Evolutionary conservation across 2,113 vertebrate genomes (phyloP).

Genomic region (Phaethornis superciliosus): DNA sequence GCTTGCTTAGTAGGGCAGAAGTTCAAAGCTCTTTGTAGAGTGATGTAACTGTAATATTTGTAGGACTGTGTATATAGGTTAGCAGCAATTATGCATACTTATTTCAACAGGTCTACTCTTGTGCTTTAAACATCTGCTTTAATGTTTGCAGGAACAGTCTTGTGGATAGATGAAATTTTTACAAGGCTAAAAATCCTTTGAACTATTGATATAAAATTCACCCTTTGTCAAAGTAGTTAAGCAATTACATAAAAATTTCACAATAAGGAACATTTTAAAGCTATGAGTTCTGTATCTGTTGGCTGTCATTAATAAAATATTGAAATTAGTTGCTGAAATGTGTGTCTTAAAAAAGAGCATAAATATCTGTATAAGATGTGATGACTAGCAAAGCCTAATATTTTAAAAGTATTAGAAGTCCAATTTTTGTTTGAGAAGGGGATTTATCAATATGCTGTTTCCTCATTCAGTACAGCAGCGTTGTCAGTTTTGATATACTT

Average conservation of each 20-base stretch:
- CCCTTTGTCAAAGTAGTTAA: conserved; percentile 6
- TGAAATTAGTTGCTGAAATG: conserved; percentile 36
- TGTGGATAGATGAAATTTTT: conserved; percentile 41
- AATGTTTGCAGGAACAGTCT: conserved; percentile 37
- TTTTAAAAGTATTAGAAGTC: neutral
- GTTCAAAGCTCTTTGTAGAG: conserved; percentile 13
- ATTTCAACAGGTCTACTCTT: conserved; percentile 60
- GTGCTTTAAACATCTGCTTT: conserved; percentile 48
- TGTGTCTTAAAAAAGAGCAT: neutral
- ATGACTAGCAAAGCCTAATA: neutral
- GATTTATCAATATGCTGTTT: neutral
- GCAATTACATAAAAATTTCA: conserved; percentile 31
- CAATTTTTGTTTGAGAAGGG: neutral
- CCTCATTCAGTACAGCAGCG: neutral
- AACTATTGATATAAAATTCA: conserved; percentile 41
- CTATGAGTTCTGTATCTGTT: neutral
- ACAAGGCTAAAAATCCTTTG: conserved; percentile 38
- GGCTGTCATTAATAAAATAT: conserved; percentile 25
- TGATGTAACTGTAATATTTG: conserved; percentile 11
- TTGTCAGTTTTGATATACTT: conserved; percentile 2
- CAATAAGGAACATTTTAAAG: conserved; percentile 3
- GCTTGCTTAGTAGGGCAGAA: neutral
- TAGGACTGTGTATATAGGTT: neutral
- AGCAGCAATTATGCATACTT: conserved; percentile 22
- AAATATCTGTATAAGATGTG: neutral